These are phyloP conservation scores for Calidris pygmaea DNA, from an alignment of 2,113 vertebrate species.

Conservation along the genomic window DNA sequence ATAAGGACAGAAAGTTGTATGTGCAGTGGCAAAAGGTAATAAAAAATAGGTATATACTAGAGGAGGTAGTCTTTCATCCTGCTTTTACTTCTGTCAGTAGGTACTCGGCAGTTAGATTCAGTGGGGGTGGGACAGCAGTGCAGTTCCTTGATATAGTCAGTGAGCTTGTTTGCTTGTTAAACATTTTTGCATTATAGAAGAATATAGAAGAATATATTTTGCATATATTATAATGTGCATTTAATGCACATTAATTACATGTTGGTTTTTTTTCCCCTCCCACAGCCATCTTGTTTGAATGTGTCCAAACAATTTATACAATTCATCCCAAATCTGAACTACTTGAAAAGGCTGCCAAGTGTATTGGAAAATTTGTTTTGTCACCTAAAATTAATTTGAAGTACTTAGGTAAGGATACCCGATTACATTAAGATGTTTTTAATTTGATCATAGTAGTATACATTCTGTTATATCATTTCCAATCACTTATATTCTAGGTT, in stretches of 20 bases:
- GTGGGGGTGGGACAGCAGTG: neutral
- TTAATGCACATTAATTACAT: neutral
- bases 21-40: neutral
- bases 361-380: conserved; percentile 96
- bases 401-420: conserved; percentile 87
- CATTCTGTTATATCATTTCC: neutral
- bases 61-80: neutral
- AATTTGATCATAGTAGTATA: neutral
- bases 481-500: conserved; percentile 74
- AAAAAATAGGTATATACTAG: neutral
- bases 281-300: conserved; percentile 94
- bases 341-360: conserved; percentile 94
- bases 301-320: conserved; percentile 93
- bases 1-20: neutral
- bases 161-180: neutral
- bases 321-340: conserved; percentile 91
- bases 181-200: neutral
- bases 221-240: too few species aligned
- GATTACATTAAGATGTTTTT: neutral
- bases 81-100: neutral
- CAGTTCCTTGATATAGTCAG: neutral
- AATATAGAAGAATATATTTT: too few species aligned
- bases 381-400: conserved; percentile 97
- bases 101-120: neutral
- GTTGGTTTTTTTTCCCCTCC: neutral